These are phyloP conservation scores for Zaprionus lineosus DNA, from an alignment of 2,888 invertebrate genomes.

Conservation along the genomic window DNA sequence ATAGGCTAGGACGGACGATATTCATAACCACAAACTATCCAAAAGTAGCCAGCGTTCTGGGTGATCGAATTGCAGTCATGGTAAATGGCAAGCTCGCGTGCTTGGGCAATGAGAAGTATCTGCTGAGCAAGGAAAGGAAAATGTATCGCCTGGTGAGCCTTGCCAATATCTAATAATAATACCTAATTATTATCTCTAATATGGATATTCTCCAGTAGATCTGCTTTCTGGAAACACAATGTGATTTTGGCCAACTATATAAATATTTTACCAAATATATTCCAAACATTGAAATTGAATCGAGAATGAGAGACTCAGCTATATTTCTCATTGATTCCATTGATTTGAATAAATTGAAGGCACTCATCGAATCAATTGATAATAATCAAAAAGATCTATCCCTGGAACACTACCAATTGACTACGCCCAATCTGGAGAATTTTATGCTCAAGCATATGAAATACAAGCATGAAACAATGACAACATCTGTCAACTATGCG, in stretches of 20 bases:
- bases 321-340: conserved; percentile 89
- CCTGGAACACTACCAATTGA: conserved; percentile 89
- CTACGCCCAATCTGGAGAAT: conserved; percentile 92
- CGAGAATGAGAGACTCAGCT: conserved; percentile 89
- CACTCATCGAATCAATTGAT: conserved; percentile 85
- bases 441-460: conserved; percentile 85
- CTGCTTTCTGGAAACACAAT: conserved; percentile 86
- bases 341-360: conserved; percentile 86
- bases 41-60: conserved; percentile 92
- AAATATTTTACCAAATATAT: conserved; percentile 83
- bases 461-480: not conserved
- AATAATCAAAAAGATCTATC: conserved; percentile 83
- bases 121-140: conserved; percentile 90
- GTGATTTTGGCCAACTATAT: conserved; percentile 89
- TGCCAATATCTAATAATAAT: not conserved
- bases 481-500: not conserved
- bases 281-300: conserved; percentile 90
- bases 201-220: conserved; percentile 83
- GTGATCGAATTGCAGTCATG: conserved; percentile 93
- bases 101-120: conserved; percentile 89
- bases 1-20: conserved; percentile 88
- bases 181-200: not conserved
- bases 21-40: conserved; percentile 92
- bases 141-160: conserved; percentile 88
- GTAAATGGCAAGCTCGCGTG: conserved; percentile 89